Evolutionary conservation across 2,888 invertebrate genomes (phyloP).

Genomic region (Eurytoma adleriae): DNA sequence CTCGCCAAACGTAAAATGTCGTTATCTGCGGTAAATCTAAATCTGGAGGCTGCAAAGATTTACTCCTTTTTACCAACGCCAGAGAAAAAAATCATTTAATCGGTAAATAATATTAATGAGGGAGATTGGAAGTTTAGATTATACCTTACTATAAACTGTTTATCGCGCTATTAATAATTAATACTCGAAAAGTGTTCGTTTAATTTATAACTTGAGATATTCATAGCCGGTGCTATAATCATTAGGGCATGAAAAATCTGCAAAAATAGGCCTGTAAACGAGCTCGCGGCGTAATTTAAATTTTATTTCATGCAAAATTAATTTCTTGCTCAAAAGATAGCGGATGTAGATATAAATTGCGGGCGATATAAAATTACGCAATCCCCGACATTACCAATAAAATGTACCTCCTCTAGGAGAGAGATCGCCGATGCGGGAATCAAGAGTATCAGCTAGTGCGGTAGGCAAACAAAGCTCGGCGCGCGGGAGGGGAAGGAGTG

Average conservation of each 20-base stretch:
- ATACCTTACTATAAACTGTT: not conserved
- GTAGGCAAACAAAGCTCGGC: conserved; percentile 34
- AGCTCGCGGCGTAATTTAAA: conserved; percentile 16
- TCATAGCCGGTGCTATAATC: not conserved
- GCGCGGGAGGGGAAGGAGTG: conserved; percentile 38
- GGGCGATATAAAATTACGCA: conserved; percentile 18
- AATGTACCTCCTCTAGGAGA: conserved; percentile 18
- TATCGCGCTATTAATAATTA: conserved; percentile 33
- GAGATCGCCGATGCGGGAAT: conserved; percentile 4
- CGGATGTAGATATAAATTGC: conserved; percentile 14
- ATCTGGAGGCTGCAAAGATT: too few relatives aligned
- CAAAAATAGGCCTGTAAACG: conserved; percentile 13
- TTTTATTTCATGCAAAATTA: conserved; percentile 29
- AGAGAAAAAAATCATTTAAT: not conserved
- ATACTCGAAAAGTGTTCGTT: conserved; percentile 9
- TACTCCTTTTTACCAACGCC: not conserved
- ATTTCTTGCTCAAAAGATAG: conserved; percentile 29
- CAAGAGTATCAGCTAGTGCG: conserved; percentile 37
- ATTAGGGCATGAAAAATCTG: not conserved
- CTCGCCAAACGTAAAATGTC: too few relatives aligned
- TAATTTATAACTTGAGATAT: conserved; percentile 23
- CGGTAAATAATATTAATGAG: conserved; percentile 10
- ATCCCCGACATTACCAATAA: conserved; percentile 27
- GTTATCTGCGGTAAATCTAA: too few relatives aligned
- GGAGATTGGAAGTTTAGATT: conserved; percentile 10